These are phyloP conservation scores for Thunnus thynnus DNA, from an alignment of 2,113 vertebrate genomes.

Conservation along the genomic window DNA sequence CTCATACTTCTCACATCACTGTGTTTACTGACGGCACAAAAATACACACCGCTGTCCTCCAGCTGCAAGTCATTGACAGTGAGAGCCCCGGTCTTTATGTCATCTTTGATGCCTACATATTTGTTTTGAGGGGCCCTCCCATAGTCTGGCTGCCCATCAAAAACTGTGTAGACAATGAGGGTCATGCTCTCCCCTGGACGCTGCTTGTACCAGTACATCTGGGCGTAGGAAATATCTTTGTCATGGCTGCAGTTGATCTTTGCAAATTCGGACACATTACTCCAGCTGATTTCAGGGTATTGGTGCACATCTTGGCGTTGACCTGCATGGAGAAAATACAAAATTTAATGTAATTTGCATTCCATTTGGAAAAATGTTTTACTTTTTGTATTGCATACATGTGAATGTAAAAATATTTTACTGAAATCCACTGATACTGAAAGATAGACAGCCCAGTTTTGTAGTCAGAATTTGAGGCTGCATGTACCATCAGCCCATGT, in stretches of 20 bases:
- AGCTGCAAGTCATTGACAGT: conserved; percentile 45
- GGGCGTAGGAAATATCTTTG: conserved; percentile 8
- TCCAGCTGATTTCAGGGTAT: conserved; percentile 43
- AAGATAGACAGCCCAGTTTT: too few species aligned
- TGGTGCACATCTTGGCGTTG: conserved; percentile 59
- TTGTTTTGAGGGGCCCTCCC: too few species aligned
- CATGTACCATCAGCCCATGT: not conserved
- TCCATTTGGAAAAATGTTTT: not conserved
- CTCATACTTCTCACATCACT: not conserved
- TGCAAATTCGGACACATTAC: conserved; percentile 11
- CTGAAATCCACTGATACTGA: too few species aligned
- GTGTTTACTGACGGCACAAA: too few species aligned
- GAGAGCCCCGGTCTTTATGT: not conserved
- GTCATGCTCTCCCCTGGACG: too few species aligned
- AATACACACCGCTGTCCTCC: conserved; percentile 21
- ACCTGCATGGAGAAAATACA: conserved; percentile 29
- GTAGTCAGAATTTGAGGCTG: not conserved
- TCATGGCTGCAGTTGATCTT: conserved; percentile 69
- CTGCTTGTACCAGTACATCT: too few species aligned
- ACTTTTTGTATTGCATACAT: too few species aligned
- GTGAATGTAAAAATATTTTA: too few species aligned
- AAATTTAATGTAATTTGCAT: not conserved
- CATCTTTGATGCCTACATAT: not conserved
- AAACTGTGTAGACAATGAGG: too few species aligned
- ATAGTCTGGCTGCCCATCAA: too few species aligned